Base-by-base conservation (phyloP, 2,113 vertebrate species). In the Strix aluco region DNA sequence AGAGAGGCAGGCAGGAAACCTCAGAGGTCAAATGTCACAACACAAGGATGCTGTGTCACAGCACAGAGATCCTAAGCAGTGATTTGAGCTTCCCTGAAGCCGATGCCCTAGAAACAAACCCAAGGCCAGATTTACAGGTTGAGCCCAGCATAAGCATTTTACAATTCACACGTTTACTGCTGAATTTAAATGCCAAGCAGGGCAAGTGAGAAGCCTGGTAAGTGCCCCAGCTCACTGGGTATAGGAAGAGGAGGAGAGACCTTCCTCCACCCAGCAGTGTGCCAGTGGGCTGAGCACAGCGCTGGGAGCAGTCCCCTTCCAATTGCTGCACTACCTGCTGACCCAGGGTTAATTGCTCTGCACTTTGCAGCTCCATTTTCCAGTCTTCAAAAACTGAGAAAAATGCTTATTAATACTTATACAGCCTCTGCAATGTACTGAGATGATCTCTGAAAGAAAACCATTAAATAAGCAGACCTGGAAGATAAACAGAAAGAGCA, bases 201-300 rank as follows among this genome's bases (percentile, higher is more conserved):
- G 23, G 51, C 40, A 25, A 84, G 25, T 0, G 1, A 65, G 63
- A 83, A 78, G n/a, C 26, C 32, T 19, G 22, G 34, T 38, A 84
- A 71, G 27, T 25, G 34, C 20, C 23, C 27, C 32, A 15, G 38
- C 59, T 88, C 42, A 38, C 15, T 2, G 0, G 12, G 11, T 4
- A 0, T 15, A 36, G 5, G 42, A 91, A 40, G 62, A 91, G 30
- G 14, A 78, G 15, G 3, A 72, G 23, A 77, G 40, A 85, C 52
- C 36, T 78, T 82, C 20, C 32, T 75, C 7, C 1, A 86, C 15
- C 8, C n/a, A 62, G 57, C 71, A 93, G 52, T 0, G 1, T 10
- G 10, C 52, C 71, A 78, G 54, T 1, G 0, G 40, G 52, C 40
- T 46, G 26, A 79, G 57, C 0, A 0, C 3, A 1, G 58, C 9